Conservation (phyloP, 2,888 invertebrate genomes). For the Cryptophagus acutangulus region DNA sequence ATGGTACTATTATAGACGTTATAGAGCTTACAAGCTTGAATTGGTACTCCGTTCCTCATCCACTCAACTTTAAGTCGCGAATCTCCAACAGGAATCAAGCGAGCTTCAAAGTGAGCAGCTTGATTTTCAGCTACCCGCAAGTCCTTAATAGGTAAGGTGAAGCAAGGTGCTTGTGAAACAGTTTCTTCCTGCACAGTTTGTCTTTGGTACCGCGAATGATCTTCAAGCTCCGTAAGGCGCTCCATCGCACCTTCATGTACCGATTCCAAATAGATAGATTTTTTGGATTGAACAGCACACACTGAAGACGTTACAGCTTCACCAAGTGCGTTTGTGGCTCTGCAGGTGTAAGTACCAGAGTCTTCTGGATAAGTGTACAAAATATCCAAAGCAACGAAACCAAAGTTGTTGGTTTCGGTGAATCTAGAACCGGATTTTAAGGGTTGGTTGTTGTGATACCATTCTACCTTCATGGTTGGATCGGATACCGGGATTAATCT, state of each 20-base stretch:
- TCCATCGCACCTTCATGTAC: conserved; percentile 83
- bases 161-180: conserved; percentile 83
- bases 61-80: conserved; percentile 89
- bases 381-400: conserved; percentile 94
- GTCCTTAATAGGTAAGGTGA: conserved; percentile 87
- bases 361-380: conserved; percentile 94
- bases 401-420: conserved; percentile 94
- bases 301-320: conserved; percentile 90
- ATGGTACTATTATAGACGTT: neutral
- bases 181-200: conserved; percentile 71
- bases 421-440: conserved; percentile 92
- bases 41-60: conserved; percentile 86
- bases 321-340: conserved; percentile 86
- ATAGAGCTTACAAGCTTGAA: conserved; percentile 72
- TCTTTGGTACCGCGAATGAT: conserved; percentile 68
- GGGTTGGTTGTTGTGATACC: conserved; percentile 89
- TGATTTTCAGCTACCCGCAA: conserved; percentile 83
- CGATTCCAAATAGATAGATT: conserved; percentile 81
- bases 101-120: conserved; percentile 90
- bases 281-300: conserved; percentile 73
- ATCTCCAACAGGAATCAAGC: conserved; percentile 91
- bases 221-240: conserved; percentile 77
- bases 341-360: conserved; percentile 91
- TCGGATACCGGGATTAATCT: conserved; percentile 92
- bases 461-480: conserved; percentile 88